Evolutionary conservation across 1,140 invertebrate genomes (phyloP), one percentile per base, ranked within the genome.

Genomic region (Chironomus striatipennis): DNA sequence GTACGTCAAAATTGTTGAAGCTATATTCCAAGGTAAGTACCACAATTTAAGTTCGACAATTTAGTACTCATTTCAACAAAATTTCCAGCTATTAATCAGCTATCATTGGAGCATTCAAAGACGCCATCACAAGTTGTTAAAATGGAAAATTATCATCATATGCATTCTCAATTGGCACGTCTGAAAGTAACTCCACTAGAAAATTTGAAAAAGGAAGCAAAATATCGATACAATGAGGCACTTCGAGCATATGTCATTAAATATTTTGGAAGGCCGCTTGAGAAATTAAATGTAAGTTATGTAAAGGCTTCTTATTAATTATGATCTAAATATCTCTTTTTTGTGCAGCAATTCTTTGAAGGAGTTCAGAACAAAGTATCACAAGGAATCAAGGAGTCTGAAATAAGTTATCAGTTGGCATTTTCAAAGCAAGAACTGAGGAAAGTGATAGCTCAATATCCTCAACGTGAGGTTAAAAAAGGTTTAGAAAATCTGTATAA

Each of bases 111-210:
- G 79, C 95, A 98, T 82, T 89, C 90, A 75, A 97, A 97, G 85
- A 98, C 96, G 21, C 97, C 97, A 15, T 88, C 90, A 73, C 93
- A 98, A 86, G 95, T 98, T 67, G 89, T 99, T 47, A 93, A 95
- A 85, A 95, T 98, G 92, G 93, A 99, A 87, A 99, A 99, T 85
- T 99, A 95, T 82, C 97, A 99, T 87, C 91, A 95, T 80, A 88
- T 99, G 78, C 91, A 95, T 81, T 93, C 90, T 18, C 83, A 95
- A 73, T 83, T 98, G 74, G 94, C 93, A 1, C 91, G 93, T 81
- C 84, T 98, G 43, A 98, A 98, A 85, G 95, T 98, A 77, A 84
- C 90, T 8, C 93, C 94, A 75, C 85, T 99, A 80, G 97, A 99
- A 80, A 82, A 85, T 17, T 88, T 94, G 77, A 88, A 93, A 76